Conservation (phyloP, 2,888 invertebrate species). For the Bugulina stolonifera region DNA sequence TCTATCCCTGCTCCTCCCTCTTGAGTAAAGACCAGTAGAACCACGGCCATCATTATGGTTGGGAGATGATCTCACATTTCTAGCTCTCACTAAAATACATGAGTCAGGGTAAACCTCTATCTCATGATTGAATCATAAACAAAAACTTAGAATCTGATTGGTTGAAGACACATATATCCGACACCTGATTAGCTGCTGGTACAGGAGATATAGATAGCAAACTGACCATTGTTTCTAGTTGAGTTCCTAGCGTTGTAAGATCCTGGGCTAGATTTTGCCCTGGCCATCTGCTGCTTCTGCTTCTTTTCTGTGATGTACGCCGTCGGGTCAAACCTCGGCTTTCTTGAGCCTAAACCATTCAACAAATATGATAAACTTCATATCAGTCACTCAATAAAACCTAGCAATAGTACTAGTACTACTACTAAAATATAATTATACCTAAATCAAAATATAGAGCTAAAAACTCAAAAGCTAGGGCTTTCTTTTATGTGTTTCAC, state of each 20-base stretch:
- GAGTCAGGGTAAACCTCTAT: neutral
- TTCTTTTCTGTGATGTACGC: conserved; percentile 49
- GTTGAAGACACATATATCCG: too few relatives aligned
- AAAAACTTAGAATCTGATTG: too few relatives aligned
- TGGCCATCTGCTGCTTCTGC: conserved; percentile 34
- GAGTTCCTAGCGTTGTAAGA: neutral
- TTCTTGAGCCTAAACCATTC: conserved; percentile 36
- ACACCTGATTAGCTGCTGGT: too few relatives aligned
- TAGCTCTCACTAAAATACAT: neutral
- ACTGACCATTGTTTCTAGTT: too few relatives aligned
- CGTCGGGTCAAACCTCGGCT: conserved; percentile 49
- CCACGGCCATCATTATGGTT: neutral
- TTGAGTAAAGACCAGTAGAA: neutral
- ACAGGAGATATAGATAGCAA: too few relatives aligned
- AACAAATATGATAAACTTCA: too few relatives aligned
- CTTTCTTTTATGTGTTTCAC: too few relatives aligned
- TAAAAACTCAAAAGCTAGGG: too few relatives aligned
- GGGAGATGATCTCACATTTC: neutral
- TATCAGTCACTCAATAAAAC: too few relatives aligned
- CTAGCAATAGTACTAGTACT: neutral
- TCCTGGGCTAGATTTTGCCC: neutral
- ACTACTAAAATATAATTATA: neutral
- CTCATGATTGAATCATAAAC: too few relatives aligned
- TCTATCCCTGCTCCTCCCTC: conserved; percentile 16
- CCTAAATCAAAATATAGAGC: too few relatives aligned